phyloP scores from a whole-genome alignment of 2,113 vertebrate species.

The Paramormyrops kingsleyae region DNA sequence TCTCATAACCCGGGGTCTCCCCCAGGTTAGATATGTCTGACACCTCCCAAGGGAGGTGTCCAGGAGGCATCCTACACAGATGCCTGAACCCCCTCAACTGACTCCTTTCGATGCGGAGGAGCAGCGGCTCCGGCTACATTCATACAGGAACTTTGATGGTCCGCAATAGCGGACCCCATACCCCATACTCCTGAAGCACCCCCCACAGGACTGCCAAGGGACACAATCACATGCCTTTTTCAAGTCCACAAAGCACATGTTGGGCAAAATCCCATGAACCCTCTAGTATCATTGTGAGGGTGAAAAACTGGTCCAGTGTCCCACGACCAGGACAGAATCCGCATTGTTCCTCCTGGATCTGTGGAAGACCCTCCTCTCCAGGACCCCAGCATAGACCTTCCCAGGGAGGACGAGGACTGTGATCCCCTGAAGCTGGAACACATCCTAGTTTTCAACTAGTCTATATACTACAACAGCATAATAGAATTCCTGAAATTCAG shows the following conservation, averaged over 20 bases:
- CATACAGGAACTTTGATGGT: neutral
- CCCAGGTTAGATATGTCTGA: neutral
- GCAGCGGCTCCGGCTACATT: neutral
- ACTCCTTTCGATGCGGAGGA: neutral
- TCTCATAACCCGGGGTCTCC: too few relatives aligned
- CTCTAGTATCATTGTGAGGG: neutral
- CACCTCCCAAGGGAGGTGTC: neutral
- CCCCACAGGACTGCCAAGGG: too few relatives aligned
- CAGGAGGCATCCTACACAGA: neutral
- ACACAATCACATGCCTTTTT: too few relatives aligned
- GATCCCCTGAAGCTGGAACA: too few relatives aligned
- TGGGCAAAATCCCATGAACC: neutral
- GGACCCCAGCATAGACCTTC: too few relatives aligned
- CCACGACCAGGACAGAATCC: neutral
- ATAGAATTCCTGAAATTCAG: too few relatives aligned
- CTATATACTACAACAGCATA: too few relatives aligned
- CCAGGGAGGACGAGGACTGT: too few relatives aligned
- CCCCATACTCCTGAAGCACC: too few relatives aligned
- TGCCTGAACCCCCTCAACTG: neutral
- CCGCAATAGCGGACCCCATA: too few relatives aligned
- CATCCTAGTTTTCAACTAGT: too few relatives aligned
- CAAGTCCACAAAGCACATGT: too few relatives aligned
- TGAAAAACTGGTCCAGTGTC: neutral
- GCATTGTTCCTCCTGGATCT: neutral
- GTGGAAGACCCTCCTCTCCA: neutral